Evolutionary conservation across 1,140 invertebrate species (phyloP).

Genomic region (Drosophila sp.): DNA sequence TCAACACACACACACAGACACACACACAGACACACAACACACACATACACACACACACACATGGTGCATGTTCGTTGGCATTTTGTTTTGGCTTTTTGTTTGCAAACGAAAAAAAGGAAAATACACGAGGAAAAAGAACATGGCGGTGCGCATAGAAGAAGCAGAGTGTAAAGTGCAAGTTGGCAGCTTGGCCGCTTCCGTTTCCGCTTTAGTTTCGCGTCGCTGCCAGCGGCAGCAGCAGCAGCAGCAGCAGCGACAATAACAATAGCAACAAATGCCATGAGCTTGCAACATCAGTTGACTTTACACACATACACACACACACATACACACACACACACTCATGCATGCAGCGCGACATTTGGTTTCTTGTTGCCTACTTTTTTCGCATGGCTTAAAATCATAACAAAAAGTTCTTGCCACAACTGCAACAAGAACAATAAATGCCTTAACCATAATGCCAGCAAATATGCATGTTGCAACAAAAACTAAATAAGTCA

Average conservation of each 20-base stretch:
- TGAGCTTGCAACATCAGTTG: slow-evolving; percentile 34
- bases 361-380: slow-evolving; percentile 39
- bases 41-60: slow-evolving; percentile 10
- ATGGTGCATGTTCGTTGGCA: slow-evolving; percentile 35
- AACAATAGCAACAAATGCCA: slow-evolving; percentile 22
- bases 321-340: slow-evolving; percentile 10
- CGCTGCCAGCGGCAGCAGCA: slow-evolving; percentile 42
- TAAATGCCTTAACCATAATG: slow-evolving; percentile 34
- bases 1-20: slow-evolving; percentile 8
- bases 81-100: slow-evolving; percentile 43
- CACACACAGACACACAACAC: slow-evolving; percentile 15
- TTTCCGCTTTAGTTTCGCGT: slow-evolving; percentile 56
- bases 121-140: slow-evolving; percentile 2
- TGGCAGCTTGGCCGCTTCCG: slow-evolving; percentile 66
- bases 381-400: slow-evolving; percentile 46
- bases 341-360: slow-evolving; percentile 9
- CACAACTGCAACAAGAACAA: slow-evolving; percentile 13
- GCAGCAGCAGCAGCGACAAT: slow-evolving; percentile 35
- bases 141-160: slow-evolving; percentile 34
- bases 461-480: slow-evolving; percentile 19
- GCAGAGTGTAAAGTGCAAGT: slow-evolving; percentile 65
- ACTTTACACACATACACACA: slow-evolving; percentile 21
- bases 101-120: slow-evolving; percentile 9
- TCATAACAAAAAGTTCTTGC: slow-evolving; percentile 48
- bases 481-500: slow-evolving; percentile 3